Evolutionary conservation across 2,888 invertebrate species (phyloP).

Genomic region (Vannuccia rotundouncinata): DNA sequence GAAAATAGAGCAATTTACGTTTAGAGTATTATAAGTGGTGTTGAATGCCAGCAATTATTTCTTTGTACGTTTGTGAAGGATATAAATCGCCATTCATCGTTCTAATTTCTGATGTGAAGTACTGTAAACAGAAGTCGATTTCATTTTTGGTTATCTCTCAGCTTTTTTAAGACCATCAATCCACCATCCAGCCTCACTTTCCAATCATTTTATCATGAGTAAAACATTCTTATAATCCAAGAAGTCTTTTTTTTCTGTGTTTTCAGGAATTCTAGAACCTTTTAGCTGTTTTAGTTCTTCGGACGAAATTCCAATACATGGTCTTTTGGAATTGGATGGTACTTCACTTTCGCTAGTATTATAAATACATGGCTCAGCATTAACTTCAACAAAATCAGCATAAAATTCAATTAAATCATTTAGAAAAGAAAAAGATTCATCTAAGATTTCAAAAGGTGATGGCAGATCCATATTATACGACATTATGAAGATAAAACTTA

Average conservation of each 20-base stretch:
- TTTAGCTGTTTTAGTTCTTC: slow-evolving; percentile 19
- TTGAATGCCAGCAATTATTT: background rate
- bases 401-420: background rate
- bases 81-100: background rate
- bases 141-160: background rate
- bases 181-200: background rate
- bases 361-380: background rate
- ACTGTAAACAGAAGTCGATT: background rate
- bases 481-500: background rate
- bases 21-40: background rate
- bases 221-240: background rate
- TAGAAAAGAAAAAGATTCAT: background rate
- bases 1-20: background rate
- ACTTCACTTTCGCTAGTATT: background rate
- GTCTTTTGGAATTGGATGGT: background rate
- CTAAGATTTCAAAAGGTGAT: background rate
- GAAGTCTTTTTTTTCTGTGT: background rate
- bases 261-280: slow-evolving; percentile 13
- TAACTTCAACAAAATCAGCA: background rate
- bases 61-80: background rate
- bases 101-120: background rate
- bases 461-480: background rate
- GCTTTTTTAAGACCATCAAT: background rate
- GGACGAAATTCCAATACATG: slow-evolving; percentile 1
- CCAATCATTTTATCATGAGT: background rate